These are phyloP conservation scores for Aleiodes sp. DNA, from an alignment of 1,140 invertebrate genomes.

Conservation along the genomic window DNA sequence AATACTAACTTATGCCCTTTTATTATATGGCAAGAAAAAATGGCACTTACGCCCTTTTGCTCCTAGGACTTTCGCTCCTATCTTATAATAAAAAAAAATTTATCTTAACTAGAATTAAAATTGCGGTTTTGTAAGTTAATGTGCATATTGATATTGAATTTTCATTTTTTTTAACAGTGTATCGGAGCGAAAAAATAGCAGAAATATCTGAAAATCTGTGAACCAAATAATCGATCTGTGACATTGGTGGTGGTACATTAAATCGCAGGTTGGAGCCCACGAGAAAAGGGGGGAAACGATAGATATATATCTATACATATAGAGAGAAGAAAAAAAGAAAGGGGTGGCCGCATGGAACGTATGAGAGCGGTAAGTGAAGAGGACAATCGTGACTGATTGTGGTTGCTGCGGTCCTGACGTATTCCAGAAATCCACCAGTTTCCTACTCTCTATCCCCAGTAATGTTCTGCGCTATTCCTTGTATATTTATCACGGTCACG, in stretches of 20 bases:
- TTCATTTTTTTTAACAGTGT: no score
- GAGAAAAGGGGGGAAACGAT: background rate
- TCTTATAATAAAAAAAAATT: no score
- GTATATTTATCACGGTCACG: background rate
- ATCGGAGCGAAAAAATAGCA: no score
- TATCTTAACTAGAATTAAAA: no score
- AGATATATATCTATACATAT: no score
- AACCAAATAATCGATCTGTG: constrained; percentile 1
- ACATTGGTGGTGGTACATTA: background rate
- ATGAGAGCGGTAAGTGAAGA: constrained; percentile 63
- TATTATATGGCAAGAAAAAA: no score
- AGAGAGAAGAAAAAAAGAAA: constrained; percentile 44
- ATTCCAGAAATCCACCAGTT: constrained; percentile 48
- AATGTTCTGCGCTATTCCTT: background rate
- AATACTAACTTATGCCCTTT: no score
- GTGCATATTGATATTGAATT: no score
- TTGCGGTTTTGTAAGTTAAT: no score
- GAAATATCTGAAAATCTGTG: no score
- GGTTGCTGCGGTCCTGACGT: constrained; percentile 62
- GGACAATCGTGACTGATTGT: constrained; percentile 66
- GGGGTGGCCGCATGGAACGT: constrained; percentile 60
- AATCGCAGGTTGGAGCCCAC: background rate
- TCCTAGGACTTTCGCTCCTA: no score
- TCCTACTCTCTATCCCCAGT: background rate
- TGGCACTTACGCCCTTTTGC: no score